Evolutionary conservation across 2,797 vertebrate genomes (phyloP).

Genomic region (Rhynchonycteris naso): DNA sequence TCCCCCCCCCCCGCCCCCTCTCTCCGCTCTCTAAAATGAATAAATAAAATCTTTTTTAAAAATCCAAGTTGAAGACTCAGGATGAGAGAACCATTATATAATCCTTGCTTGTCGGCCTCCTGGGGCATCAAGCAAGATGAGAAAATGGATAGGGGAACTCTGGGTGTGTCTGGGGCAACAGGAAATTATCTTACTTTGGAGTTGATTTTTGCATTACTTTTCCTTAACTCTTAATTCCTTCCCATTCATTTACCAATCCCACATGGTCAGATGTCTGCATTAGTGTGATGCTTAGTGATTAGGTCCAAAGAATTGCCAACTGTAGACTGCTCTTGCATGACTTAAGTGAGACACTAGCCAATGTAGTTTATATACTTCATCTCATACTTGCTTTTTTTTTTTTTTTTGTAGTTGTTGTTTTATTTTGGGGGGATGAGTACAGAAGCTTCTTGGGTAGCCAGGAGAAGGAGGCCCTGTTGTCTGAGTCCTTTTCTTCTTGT

Average conservation of each 20-base stretch:
- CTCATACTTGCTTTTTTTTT: neutral
- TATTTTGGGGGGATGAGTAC: neutral
- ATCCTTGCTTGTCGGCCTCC: neutral
- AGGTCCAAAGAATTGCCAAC: neutral
- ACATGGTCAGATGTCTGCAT: neutral
- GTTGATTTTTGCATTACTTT: neutral
- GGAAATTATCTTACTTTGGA: neutral
- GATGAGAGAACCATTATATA: neutral
- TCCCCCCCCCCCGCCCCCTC: no score
- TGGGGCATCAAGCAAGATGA: neutral
- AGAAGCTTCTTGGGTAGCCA: neutral
- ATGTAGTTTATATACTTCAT: neutral
- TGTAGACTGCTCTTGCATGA: neutral
- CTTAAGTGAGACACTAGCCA: neutral
- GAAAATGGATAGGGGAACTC: neutral
- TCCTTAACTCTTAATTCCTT: neutral
- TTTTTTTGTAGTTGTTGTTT: neutral
- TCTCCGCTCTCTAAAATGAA: no score
- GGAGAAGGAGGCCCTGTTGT: neutral
- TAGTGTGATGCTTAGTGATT: neutral
- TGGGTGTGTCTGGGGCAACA: neutral
- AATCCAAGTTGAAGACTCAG: neutral
- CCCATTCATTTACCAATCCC: neutral
- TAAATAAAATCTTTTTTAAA: neutral
- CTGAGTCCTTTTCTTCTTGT: slow-evolving; percentile 8